Evolutionary conservation across 1,140 invertebrate genomes (phyloP).

Genomic region (Ganaspis sp.): DNA sequence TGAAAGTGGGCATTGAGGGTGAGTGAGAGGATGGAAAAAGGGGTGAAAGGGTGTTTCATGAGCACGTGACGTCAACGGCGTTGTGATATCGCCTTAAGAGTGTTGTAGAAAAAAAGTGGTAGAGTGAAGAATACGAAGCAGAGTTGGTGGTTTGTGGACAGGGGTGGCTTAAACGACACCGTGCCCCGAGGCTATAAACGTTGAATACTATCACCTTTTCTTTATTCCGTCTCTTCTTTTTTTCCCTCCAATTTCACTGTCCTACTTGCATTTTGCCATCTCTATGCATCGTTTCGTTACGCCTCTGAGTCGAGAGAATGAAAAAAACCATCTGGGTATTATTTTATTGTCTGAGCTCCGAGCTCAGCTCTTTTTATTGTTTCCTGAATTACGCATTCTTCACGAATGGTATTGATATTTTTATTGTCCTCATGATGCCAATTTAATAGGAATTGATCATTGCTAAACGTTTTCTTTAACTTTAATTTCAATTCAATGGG

Average conservation of each 20-base stretch:
- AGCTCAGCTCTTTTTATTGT: neutral
- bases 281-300: neutral
- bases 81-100: conserved; percentile 22
- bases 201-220: conserved; percentile 8
- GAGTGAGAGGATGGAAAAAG: neutral
- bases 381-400: neutral
- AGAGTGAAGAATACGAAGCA: neutral
- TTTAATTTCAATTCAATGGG: too few species aligned
- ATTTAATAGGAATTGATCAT: neutral
- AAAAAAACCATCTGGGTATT: conserved; percentile 4
- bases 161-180: neutral
- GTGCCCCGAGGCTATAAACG: neutral
- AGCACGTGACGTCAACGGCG: conserved; percentile 20
- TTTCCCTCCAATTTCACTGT: neutral
- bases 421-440: neutral
- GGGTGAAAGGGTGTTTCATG: neutral
- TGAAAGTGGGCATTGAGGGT: neutral
- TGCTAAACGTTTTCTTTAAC: too few species aligned
- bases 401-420: neutral
- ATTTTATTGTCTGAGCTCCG: neutral
- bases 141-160: neutral
- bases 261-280: neutral
- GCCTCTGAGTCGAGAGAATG: neutral
- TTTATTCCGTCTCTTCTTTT: neutral
- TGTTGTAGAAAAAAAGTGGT: neutral